phyloP scores from a whole-genome alignment of 35 echinoderm and acorn worm species.

The Anneissia japonica region DNA sequence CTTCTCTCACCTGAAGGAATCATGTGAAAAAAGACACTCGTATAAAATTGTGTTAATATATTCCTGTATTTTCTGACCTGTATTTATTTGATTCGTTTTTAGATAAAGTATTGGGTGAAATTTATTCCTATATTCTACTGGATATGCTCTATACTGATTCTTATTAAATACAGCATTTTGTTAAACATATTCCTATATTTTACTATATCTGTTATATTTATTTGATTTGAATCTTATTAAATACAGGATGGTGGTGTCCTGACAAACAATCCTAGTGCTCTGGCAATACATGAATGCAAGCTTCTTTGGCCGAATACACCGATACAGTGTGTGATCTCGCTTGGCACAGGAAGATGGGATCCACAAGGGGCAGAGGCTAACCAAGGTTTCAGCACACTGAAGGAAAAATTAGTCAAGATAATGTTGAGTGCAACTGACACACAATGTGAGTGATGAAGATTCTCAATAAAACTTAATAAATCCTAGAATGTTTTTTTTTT shows the following conservation, averaged over 20 bases:
- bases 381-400: slow-evolving; percentile 72
- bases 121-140: too few species aligned
- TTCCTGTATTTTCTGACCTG: too few species aligned
- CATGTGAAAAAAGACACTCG: too few species aligned
- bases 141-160: too few species aligned
- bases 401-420: slow-evolving; percentile 76
- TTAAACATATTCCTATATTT: background rate
- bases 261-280: slow-evolving; percentile 88
- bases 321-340: slow-evolving; percentile 83
- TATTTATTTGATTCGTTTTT: too few species aligned
- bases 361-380: slow-evolving; percentile 52
- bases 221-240: background rate
- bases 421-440: slow-evolving; percentile 95
- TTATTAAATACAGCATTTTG: background rate
- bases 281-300: slow-evolving; percentile 82
- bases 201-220: background rate
- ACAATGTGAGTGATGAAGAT: slow-evolving; percentile 68
- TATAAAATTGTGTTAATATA: too few species aligned
- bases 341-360: slow-evolving; percentile 82
- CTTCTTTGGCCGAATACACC: slow-evolving; percentile 90
- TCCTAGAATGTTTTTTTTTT: too few species aligned
- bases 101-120: too few species aligned
- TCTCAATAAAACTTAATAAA: too few species aligned
- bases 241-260: slow-evolving; percentile 89
- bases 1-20: too few species aligned